Base-by-base conservation (phyloP, 2,888 invertebrate genomes). In the Tetragonula carbonaria region DNA sequence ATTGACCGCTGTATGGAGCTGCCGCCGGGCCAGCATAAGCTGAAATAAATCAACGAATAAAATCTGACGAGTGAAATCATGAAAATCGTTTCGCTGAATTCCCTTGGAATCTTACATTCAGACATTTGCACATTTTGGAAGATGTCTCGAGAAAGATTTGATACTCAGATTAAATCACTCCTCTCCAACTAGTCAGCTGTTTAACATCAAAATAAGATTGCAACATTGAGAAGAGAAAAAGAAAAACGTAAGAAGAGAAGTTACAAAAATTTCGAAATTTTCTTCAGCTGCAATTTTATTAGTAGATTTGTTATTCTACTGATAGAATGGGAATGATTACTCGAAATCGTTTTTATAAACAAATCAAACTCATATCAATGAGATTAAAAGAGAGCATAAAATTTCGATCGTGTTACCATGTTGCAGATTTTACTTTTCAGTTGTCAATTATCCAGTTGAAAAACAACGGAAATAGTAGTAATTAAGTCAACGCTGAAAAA, bases 1-100 rank as follows among this genome's bases (percentile, higher is more conserved):
- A 92, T 68, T 92, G 90, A 57, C 85, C 53, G 73, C 88, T 90
- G 82, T 88, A 90, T 13, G 82, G 78, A 23, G 78, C 84, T 16
- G 90, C 86, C 23, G 82, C 6, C 74, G 79, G 86, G 33, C 86
- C 90, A 50, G 77, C 81, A 63, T 93, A 93, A 72, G 78, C 93
- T 92, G 79, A 18, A 90, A 87, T 53, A 75, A 74, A 53, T 28
- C 0, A 18, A 57, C 45, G 8, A 38, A 38, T 38, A 1, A 38
- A 38, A 38, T 23, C 38, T 38, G 38, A 38, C 38, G 38, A 28
- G 28, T 8, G 38, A 38, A 45, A 11, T 45, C 45, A 45, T 45
- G 2, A 45, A 8, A 11, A 45, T 45, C 2, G 8, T 28, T 38
- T 38, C 38, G 1, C 8, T 45, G 45, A 2, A 45, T 45, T 45